phyloP scores from a whole-genome alignment of 2,113 vertebrate genomes.

The Pungitius pungitius region DNA sequence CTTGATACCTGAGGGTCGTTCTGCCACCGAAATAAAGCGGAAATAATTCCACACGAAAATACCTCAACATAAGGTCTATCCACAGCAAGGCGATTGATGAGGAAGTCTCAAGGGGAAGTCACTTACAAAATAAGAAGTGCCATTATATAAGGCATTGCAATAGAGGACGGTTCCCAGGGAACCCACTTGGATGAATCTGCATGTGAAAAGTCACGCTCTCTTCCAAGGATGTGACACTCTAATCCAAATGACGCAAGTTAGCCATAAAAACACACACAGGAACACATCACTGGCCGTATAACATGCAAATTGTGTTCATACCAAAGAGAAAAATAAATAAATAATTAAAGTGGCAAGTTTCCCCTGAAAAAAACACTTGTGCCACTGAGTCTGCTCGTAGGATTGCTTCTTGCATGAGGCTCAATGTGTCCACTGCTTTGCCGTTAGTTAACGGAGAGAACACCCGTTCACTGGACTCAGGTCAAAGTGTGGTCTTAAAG shows the following conservation, averaged over 20 bases:
- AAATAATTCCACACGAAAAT: neutral
- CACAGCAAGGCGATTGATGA: neutral
- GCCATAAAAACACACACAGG: neutral
- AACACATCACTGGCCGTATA: neutral
- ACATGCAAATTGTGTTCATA: neutral
- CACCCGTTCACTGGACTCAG: constrained; percentile 31
- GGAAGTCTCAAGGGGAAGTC: neutral
- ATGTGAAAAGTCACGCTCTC: neutral
- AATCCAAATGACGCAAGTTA: neutral
- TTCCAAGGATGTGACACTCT: neutral
- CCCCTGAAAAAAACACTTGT: neutral
- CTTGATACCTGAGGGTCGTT: neutral
- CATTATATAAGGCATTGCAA: neutral
- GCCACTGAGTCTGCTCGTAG: neutral
- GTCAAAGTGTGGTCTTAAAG: constrained; percentile 9
- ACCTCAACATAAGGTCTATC: neutral
- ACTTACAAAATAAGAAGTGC: neutral
- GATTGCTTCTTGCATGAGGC: neutral
- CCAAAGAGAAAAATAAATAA: neutral
- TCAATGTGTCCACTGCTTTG: neutral
- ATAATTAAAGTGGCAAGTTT: no score
- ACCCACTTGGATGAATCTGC: neutral
- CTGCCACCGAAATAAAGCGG: neutral
- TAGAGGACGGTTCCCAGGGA: neutral
- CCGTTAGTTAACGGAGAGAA: constrained; percentile 8